Evolutionary conservation across 2,888 invertebrate genomes (phyloP).

Genomic region (Callimorpha dominula): DNA sequence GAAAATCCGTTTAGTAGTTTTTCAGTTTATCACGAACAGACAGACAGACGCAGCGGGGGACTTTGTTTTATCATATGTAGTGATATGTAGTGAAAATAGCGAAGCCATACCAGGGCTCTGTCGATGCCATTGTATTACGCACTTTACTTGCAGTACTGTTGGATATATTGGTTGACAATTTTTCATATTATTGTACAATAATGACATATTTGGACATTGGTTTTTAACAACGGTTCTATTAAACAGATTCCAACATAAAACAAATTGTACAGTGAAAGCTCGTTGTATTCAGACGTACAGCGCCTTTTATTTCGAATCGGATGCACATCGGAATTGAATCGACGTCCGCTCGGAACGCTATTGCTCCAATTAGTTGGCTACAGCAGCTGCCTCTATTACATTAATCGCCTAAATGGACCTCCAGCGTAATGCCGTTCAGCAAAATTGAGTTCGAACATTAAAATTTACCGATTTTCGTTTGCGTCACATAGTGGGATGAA

Average conservation of each 20-base stretch:
- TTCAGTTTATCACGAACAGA: no score
- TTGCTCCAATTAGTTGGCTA: slow-evolving; percentile 58
- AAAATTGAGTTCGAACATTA: slow-evolving; percentile 7
- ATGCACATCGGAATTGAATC: slow-evolving; percentile 56
- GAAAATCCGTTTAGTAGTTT: no score
- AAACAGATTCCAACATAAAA: background rate
- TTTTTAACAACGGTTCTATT: background rate
- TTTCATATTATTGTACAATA: no score
- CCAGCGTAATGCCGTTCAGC: slow-evolving; percentile 4
- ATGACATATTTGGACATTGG: no score
- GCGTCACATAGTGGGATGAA: background rate
- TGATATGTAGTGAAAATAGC: no score
- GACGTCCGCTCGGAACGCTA: slow-evolving; percentile 43
- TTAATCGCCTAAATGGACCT: slow-evolving; percentile 17
- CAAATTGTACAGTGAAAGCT: background rate
- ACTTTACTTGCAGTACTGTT: no score
- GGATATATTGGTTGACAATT: no score
- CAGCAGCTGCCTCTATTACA: slow-evolving; percentile 17
- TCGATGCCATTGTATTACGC: no score
- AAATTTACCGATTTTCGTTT: slow-evolving; percentile 5
- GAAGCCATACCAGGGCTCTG: no score
- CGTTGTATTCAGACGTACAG: background rate
- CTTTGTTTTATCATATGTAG: no score
- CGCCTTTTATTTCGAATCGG: slow-evolving; percentile 43
- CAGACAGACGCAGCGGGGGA: no score